These are phyloP conservation scores for Tribolium freemani DNA, from an alignment of 2,888 invertebrate genomes.

Conservation along the genomic window DNA sequence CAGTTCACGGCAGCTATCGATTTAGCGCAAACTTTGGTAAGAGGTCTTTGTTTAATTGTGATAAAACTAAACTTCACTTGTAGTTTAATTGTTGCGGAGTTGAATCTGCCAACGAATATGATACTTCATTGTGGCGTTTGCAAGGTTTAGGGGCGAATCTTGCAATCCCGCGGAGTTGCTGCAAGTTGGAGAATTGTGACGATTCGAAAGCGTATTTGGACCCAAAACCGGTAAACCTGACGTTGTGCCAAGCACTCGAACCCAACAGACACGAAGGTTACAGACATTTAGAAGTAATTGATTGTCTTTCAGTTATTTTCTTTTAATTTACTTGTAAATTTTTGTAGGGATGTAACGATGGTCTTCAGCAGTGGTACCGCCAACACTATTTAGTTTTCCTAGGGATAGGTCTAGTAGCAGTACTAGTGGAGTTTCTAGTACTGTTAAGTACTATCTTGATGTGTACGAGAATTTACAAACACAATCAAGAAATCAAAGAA, in stretches of 20 bases:
- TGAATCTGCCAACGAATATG: constrained; percentile 83
- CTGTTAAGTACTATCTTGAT: constrained; percentile 80
- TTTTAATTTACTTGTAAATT: background rate
- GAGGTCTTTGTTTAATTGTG: constrained; percentile 4
- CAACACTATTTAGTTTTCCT: constrained; percentile 81
- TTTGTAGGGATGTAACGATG: constrained; percentile 77
- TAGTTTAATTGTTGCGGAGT: constrained; percentile 88
- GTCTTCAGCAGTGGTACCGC: constrained; percentile 83
- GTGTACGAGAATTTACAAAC: constrained; percentile 75
- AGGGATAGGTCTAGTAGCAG: constrained; percentile 75
- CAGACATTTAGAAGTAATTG: constrained; percentile 73
- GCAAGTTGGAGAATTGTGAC: constrained; percentile 74
- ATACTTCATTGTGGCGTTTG: constrained; percentile 84
- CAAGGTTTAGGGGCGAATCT: constrained; percentile 76
- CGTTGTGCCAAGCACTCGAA: constrained; percentile 79
- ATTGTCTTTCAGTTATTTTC: background rate
- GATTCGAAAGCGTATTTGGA: constrained; percentile 77
- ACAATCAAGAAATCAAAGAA: constrained; percentile 68
- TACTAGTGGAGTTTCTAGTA: constrained; percentile 81
- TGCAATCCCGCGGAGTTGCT: constrained; percentile 66
- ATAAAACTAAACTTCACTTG: constrained; percentile 51
- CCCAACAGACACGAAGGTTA: constrained; percentile 72
- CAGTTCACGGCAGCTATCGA: constrained; percentile 87
- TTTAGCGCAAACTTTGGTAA: constrained; percentile 78
- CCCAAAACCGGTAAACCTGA: constrained; percentile 80